Evolutionary conservation across 1,140 invertebrate species (phyloP), one percentile per base, ranked within the genome.

Genomic region (Anastatus disparis): DNA sequence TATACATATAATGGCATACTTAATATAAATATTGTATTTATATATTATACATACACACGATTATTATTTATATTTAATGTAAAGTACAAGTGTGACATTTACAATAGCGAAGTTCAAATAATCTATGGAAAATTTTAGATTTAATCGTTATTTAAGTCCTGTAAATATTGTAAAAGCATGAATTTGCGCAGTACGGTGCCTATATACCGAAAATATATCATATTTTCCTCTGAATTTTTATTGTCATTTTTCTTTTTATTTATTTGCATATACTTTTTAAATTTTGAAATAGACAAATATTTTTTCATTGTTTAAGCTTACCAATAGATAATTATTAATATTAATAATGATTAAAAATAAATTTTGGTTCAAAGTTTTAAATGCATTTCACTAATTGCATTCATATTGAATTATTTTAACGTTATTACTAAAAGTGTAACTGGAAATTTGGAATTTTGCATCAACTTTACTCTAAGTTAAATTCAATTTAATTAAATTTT

Each of bases 141-240:
- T 42, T 52, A 58, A n/a, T n/a, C 52, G 38, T 56, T 71, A 71
- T 66, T 61, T 76, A 76, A 76, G 61, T 67, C 69, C 58, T 82
- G 80, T 82, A 82, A 74, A 82, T 82, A 82, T 78, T 82, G 79
- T 81, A 80, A 74, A 81, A 79, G 67, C 72, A 77, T 59, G 44
- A 58, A 73, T 64, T 56, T 64, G 62, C 53, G 59, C 56, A 52
- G 27, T 64, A 66, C 50, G 52, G 65, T 73, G 71, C 71, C 44
- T 72, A 66, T 75, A 74, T 65, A 69, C 72, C 73, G 77, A 81
- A 78, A 81, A 81, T 81, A 81, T 80, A 81, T 78, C 77, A 80
- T 81, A 81, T 81, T 81, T 81, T 81, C 80, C 75, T 81, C 77
- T 79, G 77, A 81, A 72, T 29, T 63, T 31, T 56, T 29, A 68